Evolutionary conservation across 2,888 invertebrate genomes (phyloP).

Genomic region (Electrophaes corylata): DNA sequence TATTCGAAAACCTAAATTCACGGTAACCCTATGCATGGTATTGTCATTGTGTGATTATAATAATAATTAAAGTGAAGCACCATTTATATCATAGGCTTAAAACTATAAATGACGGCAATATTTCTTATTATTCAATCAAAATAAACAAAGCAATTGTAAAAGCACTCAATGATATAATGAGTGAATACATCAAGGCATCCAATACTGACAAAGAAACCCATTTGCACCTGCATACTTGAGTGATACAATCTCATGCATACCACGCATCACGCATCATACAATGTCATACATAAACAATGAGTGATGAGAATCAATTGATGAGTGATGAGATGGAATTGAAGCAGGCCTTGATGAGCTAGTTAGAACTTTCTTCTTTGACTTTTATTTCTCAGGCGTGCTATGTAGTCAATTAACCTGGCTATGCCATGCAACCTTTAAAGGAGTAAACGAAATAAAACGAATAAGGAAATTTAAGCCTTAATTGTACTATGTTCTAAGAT

Average conservation of each 20-base stretch:
- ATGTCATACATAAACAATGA: conserved; percentile 50
- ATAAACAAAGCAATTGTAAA: conserved; percentile 18
- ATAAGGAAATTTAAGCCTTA: not conserved
- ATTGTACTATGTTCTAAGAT: too few species aligned
- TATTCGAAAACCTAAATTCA: too few species aligned
- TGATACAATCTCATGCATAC: conserved; percentile 45
- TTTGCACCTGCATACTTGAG: conserved; percentile 50
- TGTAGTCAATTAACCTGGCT: not conserved
- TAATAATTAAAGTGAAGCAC: too few species aligned
- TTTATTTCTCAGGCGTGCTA: not conserved
- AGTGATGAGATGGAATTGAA: conserved; percentile 28
- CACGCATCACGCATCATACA: conserved; percentile 21
- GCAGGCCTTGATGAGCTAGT: conserved; percentile 7
- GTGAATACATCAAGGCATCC: conserved; percentile 11
- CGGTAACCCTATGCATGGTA: too few species aligned
- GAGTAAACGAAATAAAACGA: not conserved
- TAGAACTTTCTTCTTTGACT: conserved; percentile 13
- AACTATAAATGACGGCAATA: not conserved
- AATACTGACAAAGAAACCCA: conserved; percentile 41
- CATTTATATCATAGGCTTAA: not conserved
- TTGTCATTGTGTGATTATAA: too few species aligned
- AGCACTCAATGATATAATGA: conserved; percentile 13
- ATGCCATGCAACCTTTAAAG: not conserved
- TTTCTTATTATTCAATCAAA: conserved; percentile 12
- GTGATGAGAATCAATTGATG: conserved; percentile 37